These are phyloP conservation scores for Archaeoteleia sp. DNA, from an alignment of 2,888 invertebrate genomes.

Conservation along the genomic window DNA sequence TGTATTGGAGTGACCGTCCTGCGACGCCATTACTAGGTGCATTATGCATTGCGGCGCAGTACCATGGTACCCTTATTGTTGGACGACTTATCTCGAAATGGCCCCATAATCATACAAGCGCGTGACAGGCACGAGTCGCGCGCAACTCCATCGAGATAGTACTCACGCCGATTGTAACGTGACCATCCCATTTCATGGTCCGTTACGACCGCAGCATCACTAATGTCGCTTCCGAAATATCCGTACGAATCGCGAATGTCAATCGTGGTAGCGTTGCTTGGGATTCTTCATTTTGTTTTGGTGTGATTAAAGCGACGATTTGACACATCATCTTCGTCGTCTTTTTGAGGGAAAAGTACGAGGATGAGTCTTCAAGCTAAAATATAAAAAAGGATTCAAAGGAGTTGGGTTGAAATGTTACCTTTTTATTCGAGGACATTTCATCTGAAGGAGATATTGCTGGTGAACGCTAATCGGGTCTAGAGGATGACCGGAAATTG, in stretches of 20 bases:
- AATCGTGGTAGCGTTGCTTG: no score
- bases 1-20: constrained; percentile 18
- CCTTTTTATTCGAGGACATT: no score
- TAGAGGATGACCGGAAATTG: no score
- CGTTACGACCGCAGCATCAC: constrained; percentile 40
- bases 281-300: no score
- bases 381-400: no score
- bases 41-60: constrained; percentile 34
- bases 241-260: constrained; percentile 24
- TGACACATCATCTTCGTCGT: no score
- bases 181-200: constrained; percentile 48
- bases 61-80: constrained; percentile 31
- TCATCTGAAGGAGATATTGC: no score
- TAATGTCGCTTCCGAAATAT: constrained; percentile 30
- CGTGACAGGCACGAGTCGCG: constrained; percentile 36
- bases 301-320: no score
- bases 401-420: no score
- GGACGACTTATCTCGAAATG: constrained; percentile 37
- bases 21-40: constrained; percentile 6
- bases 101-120: constrained; percentile 38
- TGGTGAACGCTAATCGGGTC: no score
- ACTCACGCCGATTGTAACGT: constrained; percentile 41
- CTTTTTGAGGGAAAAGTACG: no score
- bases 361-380: no score
- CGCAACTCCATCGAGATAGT: constrained; percentile 32